These are phyloP conservation scores for Sceliomorpha sp. DNA, from an alignment of 2,888 invertebrate genomes.

Conservation along the genomic window DNA sequence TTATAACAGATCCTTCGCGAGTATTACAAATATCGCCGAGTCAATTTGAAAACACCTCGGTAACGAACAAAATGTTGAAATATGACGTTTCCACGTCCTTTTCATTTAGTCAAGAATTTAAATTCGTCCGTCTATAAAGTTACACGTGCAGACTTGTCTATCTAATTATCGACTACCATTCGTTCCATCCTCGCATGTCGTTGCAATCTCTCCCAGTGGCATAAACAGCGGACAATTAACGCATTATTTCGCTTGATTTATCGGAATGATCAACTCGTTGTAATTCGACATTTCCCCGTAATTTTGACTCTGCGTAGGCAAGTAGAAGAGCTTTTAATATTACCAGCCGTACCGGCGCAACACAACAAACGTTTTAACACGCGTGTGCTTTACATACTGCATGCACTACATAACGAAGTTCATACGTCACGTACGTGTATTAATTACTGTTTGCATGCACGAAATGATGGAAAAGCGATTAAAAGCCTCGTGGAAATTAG, in stretches of 20 bases:
- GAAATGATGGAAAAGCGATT: slow-evolving; percentile 60
- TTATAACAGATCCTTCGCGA: too few relatives aligned
- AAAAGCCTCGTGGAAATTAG: slow-evolving; percentile 37
- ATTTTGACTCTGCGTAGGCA: slow-evolving; percentile 16
- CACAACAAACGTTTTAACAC: slow-evolving; percentile 33
- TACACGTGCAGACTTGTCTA: too few relatives aligned
- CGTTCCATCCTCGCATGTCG: too few relatives aligned
- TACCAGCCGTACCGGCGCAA: slow-evolving; percentile 19
- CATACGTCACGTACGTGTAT: slow-evolving; percentile 47
- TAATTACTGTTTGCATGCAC: slow-evolving; percentile 60
- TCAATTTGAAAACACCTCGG: too few relatives aligned
- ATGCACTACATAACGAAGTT: slow-evolving; percentile 48
- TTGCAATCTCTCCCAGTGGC: too few relatives aligned
- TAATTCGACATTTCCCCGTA: slow-evolving; percentile 18
- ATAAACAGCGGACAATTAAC: slow-evolving; percentile 20
- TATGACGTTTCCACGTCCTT: too few relatives aligned
- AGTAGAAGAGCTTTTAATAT: slow-evolving; percentile 27
- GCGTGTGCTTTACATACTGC: slow-evolving; percentile 27
- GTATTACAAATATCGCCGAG: too few relatives aligned
- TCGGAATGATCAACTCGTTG: slow-evolving; percentile 28
- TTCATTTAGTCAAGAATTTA: too few relatives aligned
- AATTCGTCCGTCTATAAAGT: too few relatives aligned
- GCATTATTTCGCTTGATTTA: slow-evolving; percentile 30
- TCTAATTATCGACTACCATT: too few relatives aligned
- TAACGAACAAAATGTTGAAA: too few relatives aligned